Base-by-base conservation (phyloP, 2,888 invertebrate species). In the Ectemnius lituratus region DNA sequence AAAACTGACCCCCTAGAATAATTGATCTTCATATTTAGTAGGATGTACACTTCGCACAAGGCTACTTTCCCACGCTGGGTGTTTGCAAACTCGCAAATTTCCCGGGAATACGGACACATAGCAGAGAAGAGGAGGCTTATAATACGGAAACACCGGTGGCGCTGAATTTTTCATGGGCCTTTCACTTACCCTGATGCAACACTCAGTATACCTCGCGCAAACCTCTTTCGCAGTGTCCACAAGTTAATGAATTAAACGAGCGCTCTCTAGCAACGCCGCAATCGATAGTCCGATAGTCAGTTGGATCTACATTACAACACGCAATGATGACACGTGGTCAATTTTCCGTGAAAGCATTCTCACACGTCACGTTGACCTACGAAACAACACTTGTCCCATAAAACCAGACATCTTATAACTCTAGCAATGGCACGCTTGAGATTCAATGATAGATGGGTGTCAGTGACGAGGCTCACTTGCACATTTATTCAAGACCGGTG, bases 181-280 rank as follows among this genome's bases (percentile, higher is more conserved):
- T 14, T 52, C 52, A 14, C 14, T 52, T 14, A 37, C 37, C 37
- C 37, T 37, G 37, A 37, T 16, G 52, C 52, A 13, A 16, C 52
- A 52, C 52, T 6, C 52, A 52, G 16, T 52, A 4, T 52, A 14
- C 52, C 52, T 52, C 16, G 37, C 37, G 37, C 37, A 37, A 52
- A 16, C 16, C 52, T 16, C 16, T 52, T 52, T 52, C 52, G 5
- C 16, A 16, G 14, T 49, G 47, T 37, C 8, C 13, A 13, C 14
- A n/a, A 49, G 52, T 70, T 78, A 73, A 76, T 68, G 49, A 78
- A 76, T 76, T 64, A 63, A 73, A 66, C 66, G 65, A 66, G 52
- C 58, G 49, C 49, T 18, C 52, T 49, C 70, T n/a, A 67, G 74
- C 67, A 20, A 2, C 46, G 46, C 46, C 70, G 70, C 62, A 70